Evolutionary conservation across 1,140 invertebrate genomes (phyloP).

Genomic region (Araneus ventricosus): DNA sequence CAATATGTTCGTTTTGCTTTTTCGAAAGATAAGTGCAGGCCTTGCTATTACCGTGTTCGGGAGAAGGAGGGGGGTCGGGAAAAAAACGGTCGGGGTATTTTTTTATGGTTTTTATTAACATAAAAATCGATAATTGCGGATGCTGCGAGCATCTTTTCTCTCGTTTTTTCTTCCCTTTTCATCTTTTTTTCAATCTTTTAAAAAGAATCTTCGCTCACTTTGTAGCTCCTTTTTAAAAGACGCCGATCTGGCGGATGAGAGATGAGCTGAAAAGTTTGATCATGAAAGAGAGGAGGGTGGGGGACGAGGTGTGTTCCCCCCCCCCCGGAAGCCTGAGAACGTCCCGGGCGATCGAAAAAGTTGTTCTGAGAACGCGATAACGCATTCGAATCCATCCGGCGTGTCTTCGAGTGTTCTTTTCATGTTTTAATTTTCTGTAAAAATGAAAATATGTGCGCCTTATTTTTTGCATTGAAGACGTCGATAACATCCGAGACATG

Average conservation of each 20-base stretch:
- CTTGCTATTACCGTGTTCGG: not conserved
- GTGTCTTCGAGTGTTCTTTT: not conserved
- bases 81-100: not conserved
- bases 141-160: not conserved
- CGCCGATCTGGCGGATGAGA: not conserved
- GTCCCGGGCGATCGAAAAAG: not conserved
- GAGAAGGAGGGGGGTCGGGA: not conserved
- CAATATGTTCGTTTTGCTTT: slow-evolving; percentile 45
- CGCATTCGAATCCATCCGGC: not conserved
- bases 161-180: not conserved
- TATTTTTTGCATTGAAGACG: not conserved
- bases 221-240: not conserved
- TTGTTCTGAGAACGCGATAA: not conserved
- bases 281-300: not conserved
- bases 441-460: not conserved
- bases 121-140: slow-evolving; percentile 32
- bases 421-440: not conserved
- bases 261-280: not conserved
- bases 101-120: slow-evolving; percentile 15
- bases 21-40: slow-evolving; percentile 27
- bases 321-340: too few species aligned
- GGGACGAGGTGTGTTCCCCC: too few species aligned
- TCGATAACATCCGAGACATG: not conserved
- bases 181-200: not conserved
- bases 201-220: not conserved